These are phyloP conservation scores for Lagodon rhomboides DNA, from an alignment of 2,797 vertebrate species.

Conservation along the genomic window DNA sequence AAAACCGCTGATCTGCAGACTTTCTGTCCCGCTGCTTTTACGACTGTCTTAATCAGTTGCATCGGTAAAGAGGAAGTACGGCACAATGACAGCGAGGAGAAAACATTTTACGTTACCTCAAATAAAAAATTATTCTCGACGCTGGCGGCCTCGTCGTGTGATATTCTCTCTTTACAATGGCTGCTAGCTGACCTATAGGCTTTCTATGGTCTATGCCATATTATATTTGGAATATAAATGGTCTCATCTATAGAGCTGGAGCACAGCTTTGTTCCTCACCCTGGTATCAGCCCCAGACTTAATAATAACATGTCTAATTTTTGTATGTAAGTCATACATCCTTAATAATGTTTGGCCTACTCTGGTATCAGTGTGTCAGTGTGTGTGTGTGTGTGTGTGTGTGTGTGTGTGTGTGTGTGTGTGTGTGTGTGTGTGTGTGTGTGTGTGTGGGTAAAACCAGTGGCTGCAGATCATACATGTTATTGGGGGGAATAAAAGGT, in stretches of 20 bases:
- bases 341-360: constrained; percentile 27
- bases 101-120: constrained; percentile 37
- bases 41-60: constrained; percentile 38
- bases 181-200: constrained; percentile 2
- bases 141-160: neutral
- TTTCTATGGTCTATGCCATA: neutral
- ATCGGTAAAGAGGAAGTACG: constrained; percentile 45
- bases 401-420: constrained; percentile 24
- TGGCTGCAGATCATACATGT: constrained; percentile 52
- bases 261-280: constrained; percentile 18
- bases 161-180: constrained; percentile 9
- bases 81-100: constrained; percentile 29
- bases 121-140: constrained; percentile 8
- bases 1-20: constrained; percentile 47
- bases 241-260: constrained; percentile 17
- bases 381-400: constrained; percentile 30
- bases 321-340: constrained; percentile 25
- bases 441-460: constrained; percentile 34
- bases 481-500: constrained; percentile 51
- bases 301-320: constrained; percentile 38
- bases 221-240: neutral
- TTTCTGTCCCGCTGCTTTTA: constrained; percentile 59
- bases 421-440: constrained; percentile 30
- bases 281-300: constrained; percentile 20
- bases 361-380: constrained; percentile 48